Base-by-base conservation (phyloP, 2,113 vertebrate genomes). In the Micronycteris hirsuta region DNA sequence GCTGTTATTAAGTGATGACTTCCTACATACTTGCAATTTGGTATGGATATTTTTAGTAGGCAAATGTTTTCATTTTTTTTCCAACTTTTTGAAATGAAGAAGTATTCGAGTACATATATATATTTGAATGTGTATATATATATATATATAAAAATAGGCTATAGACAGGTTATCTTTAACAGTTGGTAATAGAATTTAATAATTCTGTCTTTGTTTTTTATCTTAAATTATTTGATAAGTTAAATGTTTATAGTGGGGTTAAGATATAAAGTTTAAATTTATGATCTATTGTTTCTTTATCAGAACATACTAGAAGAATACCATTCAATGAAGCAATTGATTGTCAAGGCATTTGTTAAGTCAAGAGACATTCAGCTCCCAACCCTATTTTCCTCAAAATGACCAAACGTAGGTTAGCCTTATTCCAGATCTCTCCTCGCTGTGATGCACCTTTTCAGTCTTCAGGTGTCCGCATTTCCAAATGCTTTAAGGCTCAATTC, bases 1-100 rank as follows among this genome's bases (percentile, higher is more conserved):
- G 76, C 82, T 97, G 73, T 95, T 96, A 93, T 63, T 89, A 96
- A 91, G 68, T 91, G 91, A 95, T 63, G 94, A 43, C 33, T 91
- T 96, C 24, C 43, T 28, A 83, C 8, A 24, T 81, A 77, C 86
- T 85, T 95, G 73, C 13, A 84, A 26, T 89, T 95, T 77, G 86
- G 76, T 41, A 67, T 84, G 91, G 74, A 36, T 96, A 92, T 95
- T 97, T 97, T 97, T 97, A 98, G 96, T 38, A 91, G 61, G 49
- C 47, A 67, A 93, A 94, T 73, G 86, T 91, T 97, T 89, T 84
- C 41, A 17, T 65, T 52, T 82, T 67, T 76, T 93, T 65, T 41
- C 36, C 36, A 78, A 85, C 67, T 93, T 95, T 95, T 93, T 88
- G 67, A 97, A 94, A 94, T 92, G 56, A 96, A 91, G 33, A 61